Evolutionary conservation across 2,888 invertebrate genomes (phyloP).

Genomic region (Ennomos quercinarius): DNA sequence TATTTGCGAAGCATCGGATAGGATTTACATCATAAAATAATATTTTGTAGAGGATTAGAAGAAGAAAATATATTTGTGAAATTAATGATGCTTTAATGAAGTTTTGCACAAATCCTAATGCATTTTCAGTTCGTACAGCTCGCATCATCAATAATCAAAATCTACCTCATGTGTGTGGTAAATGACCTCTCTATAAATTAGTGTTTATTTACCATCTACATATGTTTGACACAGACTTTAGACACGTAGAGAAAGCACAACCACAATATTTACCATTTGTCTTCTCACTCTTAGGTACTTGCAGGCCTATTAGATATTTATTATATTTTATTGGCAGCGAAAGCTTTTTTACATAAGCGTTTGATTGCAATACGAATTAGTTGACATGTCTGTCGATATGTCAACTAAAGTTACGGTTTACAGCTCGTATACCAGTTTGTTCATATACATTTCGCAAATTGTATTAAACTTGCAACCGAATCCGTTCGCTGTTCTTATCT

Average conservation of each 20-base stretch:
- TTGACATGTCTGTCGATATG: constrained; percentile 21
- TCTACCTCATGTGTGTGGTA: no score
- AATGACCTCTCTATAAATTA: not conserved
- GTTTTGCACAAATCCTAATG: no score
- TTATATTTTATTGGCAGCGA: constrained; percentile 12
- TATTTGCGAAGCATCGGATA: not conserved
- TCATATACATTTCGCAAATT: constrained; percentile 34
- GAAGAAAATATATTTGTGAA: no score
- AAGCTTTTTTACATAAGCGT: constrained; percentile 22
- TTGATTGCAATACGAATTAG: constrained; percentile 22
- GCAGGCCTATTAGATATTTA: constrained; percentile 5
- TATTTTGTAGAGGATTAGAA: no score
- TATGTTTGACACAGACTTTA: constrained; percentile 8
- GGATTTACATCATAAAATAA: constrained; percentile 11
- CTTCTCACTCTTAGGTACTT: constrained; percentile 3
- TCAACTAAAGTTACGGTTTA: constrained; percentile 20
- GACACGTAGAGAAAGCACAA: constrained; percentile 10
- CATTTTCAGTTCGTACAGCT: no score
- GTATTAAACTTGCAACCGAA: constrained; percentile 33
- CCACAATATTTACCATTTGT: constrained; percentile 8
- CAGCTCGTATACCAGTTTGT: constrained; percentile 27
- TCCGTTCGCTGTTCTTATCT: constrained; percentile 21
- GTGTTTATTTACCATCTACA: constrained; percentile 19
- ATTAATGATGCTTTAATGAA: no score
- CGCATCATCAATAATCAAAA: no score